A percentile compares a stretch with the other conserved stretches of the same genome.
Conservation (phyloP, 2,888 invertebrate genomes). For the Plagodis pulveraria region DNA sequence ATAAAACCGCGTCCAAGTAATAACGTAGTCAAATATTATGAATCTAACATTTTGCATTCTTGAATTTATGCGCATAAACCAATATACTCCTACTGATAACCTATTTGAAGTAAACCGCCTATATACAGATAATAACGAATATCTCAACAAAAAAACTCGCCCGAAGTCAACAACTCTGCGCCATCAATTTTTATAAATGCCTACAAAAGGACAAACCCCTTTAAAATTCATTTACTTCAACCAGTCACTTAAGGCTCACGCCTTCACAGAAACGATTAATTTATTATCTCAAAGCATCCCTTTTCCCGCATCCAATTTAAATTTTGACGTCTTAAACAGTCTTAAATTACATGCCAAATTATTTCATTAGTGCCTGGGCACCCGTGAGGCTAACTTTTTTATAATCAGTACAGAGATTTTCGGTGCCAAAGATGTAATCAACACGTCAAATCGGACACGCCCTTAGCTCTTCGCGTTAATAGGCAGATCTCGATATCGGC, state of each 20-base stretch:
- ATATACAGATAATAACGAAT: too few species aligned
- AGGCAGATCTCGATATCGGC: constrained; percentile 73
- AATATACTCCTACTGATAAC: too few species aligned
- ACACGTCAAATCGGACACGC: constrained; percentile 74
- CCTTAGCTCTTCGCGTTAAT: constrained; percentile 74
- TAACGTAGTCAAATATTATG: too few species aligned
- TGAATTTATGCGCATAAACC: too few species aligned
- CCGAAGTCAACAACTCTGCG: neutral
- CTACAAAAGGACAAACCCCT: constrained; percentile 8
- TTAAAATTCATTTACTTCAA: constrained; percentile 67
- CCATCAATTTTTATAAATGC: neutral
- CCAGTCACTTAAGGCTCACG: constrained; percentile 43
- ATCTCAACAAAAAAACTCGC: neutral
- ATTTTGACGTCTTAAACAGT: constrained; percentile 84
- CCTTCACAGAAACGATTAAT: constrained; percentile 80
- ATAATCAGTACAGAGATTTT: constrained; percentile 64
- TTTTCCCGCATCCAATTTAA: constrained; percentile 83
- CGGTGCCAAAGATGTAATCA: constrained; percentile 77
- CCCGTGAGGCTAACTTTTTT: constrained; percentile 50
- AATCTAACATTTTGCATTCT: too few species aligned
- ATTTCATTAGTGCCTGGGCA: constrained; percentile 77
- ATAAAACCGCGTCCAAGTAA: too few species aligned
- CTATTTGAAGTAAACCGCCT: too few species aligned
- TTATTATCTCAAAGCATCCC: constrained; percentile 78
- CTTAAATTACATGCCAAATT: constrained; percentile 82